Conservation (phyloP, 2,113 vertebrate genomes). For the Halichoeres trimaculatus region DNA sequence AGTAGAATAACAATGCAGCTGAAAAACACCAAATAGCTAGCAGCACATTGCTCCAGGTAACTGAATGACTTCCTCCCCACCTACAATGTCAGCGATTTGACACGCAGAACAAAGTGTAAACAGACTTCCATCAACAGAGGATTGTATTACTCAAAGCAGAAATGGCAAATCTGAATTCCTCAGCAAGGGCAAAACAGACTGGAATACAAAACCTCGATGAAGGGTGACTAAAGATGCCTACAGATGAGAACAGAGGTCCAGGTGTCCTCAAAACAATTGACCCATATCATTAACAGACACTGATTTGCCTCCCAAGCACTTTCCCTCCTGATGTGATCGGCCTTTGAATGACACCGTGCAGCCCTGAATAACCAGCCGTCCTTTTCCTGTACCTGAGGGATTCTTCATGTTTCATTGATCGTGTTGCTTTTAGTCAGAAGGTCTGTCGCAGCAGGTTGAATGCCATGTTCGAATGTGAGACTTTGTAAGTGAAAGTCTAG, state of each 20-base stretch:
- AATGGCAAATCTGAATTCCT: conserved; percentile 56
- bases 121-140: conserved; percentile 48
- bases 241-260: conserved; percentile 62
- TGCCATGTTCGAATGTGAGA: conserved; percentile 47
- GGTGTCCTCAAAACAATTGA: conserved; percentile 65
- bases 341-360: conserved; percentile 65
- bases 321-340: conserved; percentile 41
- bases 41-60: conserved; percentile 31
- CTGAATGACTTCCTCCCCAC: conserved; percentile 47
- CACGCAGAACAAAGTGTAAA: conserved; percentile 60
- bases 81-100: conserved; percentile 58
- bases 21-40: conserved; percentile 26
- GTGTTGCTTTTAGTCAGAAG: conserved; percentile 67
- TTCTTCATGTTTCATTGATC: conserved; percentile 80
- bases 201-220: conserved; percentile 56
- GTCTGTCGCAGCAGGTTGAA: conserved; percentile 51
- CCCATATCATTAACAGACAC: conserved; percentile 70
- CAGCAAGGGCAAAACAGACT: conserved; percentile 53
- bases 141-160: conserved; percentile 58
- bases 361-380: conserved; percentile 64
- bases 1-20: conserved; percentile 1
- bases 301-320: conserved; percentile 65
- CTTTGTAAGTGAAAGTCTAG: conserved; percentile 50
- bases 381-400: conserved; percentile 60
- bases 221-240: conserved; percentile 43